Percentiles rank a stretch among this genome's conserved stretches.
These are phyloP conservation scores for Anthrax anthrax DNA, from an alignment of 2,888 invertebrate genomes.

Conservation along the genomic window DNA sequence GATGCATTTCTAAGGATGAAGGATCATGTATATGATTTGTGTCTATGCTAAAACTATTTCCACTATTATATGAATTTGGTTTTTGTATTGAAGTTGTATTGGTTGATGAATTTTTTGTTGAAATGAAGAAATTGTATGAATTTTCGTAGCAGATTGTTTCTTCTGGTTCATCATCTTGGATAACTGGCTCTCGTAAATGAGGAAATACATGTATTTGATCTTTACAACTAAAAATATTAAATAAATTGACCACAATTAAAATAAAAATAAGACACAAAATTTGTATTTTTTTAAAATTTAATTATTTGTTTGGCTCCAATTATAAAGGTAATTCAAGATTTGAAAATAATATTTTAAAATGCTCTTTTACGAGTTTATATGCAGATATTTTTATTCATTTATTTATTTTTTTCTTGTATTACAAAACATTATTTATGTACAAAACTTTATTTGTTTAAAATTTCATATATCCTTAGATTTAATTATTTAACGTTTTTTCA, in stretches of 20 bases:
- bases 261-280: too few relatives aligned
- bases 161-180: constrained; percentile 28
- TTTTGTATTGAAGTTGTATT: constrained; percentile 11
- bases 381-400: too few relatives aligned
- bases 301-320: too few relatives aligned
- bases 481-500: not conserved
- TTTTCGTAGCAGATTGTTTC: constrained; percentile 25
- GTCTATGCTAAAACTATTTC: not conserved
- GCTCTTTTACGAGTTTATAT: too few relatives aligned
- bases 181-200: constrained; percentile 30
- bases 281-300: too few relatives aligned
- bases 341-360: too few relatives aligned
- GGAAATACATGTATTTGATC: constrained; percentile 34
- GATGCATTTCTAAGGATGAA: not conserved
- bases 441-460: too few relatives aligned
- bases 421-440: too few relatives aligned
- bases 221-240: constrained; percentile 24
- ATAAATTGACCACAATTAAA: not conserved
- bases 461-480: too few relatives aligned
- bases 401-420: too few relatives aligned
- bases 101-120: constrained; percentile 8
- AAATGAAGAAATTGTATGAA: constrained; percentile 10
- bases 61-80: not conserved
- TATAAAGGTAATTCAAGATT: too few relatives aligned
- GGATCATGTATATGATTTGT: not conserved